phyloP scores from a whole-genome alignment of 2,797 vertebrate species.

The Melanotaenia nigrans region DNA sequence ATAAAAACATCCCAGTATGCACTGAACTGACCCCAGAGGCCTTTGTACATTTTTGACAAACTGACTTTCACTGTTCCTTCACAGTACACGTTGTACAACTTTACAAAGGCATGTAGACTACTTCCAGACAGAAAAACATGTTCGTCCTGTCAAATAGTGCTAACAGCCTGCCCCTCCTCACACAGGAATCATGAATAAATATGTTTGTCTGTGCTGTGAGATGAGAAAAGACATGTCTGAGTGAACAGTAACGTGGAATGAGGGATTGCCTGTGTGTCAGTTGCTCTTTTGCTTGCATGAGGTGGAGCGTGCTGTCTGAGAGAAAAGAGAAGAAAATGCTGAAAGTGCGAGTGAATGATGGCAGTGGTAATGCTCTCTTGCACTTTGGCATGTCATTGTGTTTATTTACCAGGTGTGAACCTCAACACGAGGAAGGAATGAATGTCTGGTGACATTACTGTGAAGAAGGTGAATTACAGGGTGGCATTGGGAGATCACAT shows the following conservation, averaged over 20 bases:
- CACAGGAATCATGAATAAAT: slow-evolving; percentile 70
- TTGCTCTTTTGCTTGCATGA: slow-evolving; percentile 52
- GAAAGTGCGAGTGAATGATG: slow-evolving; percentile 44
- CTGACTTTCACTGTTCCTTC: neutral
- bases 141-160: slow-evolving; percentile 60
- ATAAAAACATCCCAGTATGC: neutral
- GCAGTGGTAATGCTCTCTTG: slow-evolving; percentile 54
- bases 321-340: slow-evolving; percentile 43
- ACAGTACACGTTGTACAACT: slow-evolving; percentile 44
- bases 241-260: slow-evolving; percentile 58
- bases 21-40: neutral
- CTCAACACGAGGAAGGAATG: slow-evolving; percentile 29
- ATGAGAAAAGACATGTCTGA: slow-evolving; percentile 65
- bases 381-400: slow-evolving; percentile 45
- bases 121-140: slow-evolving; percentile 67
- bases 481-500: neutral
- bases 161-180: slow-evolving; percentile 52
- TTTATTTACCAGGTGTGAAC: slow-evolving; percentile 68
- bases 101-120: slow-evolving; percentile 45
- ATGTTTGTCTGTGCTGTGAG: slow-evolving; percentile 64
- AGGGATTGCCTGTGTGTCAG: slow-evolving; percentile 31
- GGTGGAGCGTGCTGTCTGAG: slow-evolving; percentile 8
- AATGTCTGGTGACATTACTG: slow-evolving; percentile 28
- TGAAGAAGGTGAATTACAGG: slow-evolving; percentile 2
- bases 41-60: neutral